These are phyloP conservation scores for Lagenorhynchus albirostris DNA, from an alignment of 2,113 vertebrate genomes.

Conservation along the genomic window DNA sequence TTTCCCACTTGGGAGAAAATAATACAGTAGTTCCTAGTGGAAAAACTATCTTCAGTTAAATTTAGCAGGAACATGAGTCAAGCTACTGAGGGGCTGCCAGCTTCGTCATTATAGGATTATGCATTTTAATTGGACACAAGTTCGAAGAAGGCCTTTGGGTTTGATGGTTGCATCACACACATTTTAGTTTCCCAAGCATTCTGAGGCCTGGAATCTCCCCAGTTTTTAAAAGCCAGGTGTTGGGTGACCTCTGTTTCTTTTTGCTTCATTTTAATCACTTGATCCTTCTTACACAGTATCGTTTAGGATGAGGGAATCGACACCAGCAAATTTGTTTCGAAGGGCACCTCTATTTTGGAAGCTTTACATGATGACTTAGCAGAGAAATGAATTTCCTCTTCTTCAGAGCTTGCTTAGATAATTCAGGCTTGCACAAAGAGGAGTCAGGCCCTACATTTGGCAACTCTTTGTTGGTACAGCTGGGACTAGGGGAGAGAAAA, in stretches of 20 bases:
- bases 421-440: slow-evolving; percentile 28
- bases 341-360: slow-evolving; percentile 70
- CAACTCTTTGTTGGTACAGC: background rate
- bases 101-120: slow-evolving; percentile 57
- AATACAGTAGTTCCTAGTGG: slow-evolving; percentile 74
- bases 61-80: slow-evolving; percentile 76
- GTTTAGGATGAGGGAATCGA: slow-evolving; percentile 49
- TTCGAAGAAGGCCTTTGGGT: slow-evolving; percentile 52
- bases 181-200: slow-evolving; percentile 47
- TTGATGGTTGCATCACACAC: slow-evolving; percentile 55
- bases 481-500: background rate
- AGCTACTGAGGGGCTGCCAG: slow-evolving; percentile 70
- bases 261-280: slow-evolving; percentile 57
- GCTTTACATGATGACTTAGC: slow-evolving; percentile 68
- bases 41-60: slow-evolving; percentile 77
- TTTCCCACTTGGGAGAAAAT: slow-evolving; percentile 76
- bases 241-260: slow-evolving; percentile 56
- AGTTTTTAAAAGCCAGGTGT: slow-evolving; percentile 60
- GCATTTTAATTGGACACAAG: slow-evolving; percentile 43
- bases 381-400: slow-evolving; percentile 61
- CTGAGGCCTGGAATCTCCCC: slow-evolving; percentile 45
- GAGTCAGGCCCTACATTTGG: background rate
- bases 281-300: slow-evolving; percentile 48
- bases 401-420: slow-evolving; percentile 36
- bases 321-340: slow-evolving; percentile 61